Percentiles rank a stretch among this genome's conserved stretches.
Conservation (phyloP, 2,797 vertebrate species). For the Silurus aristotelis region DNA sequence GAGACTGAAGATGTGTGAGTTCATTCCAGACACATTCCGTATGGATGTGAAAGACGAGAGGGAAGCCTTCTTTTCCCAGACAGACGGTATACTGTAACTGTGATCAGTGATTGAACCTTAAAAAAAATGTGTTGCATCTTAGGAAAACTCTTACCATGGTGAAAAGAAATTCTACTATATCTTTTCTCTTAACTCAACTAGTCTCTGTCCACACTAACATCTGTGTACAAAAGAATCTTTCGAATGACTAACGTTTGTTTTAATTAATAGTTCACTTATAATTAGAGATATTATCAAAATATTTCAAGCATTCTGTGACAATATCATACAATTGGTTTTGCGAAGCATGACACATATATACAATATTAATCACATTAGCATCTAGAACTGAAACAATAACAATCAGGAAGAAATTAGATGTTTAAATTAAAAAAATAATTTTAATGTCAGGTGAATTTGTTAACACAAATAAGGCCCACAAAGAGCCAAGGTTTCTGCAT, state of each 20-base stretch:
- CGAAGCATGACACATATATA: neutral
- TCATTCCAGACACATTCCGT: slow-evolving; percentile 84
- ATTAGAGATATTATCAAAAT: no score
- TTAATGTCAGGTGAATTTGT: slow-evolving; percentile 3
- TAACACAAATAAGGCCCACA: neutral
- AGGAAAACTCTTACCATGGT: neutral
- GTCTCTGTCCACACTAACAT: neutral
- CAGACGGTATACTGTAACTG: slow-evolving; percentile 72
- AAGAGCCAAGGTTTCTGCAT: neutral
- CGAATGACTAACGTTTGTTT: neutral
- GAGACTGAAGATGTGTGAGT: slow-evolving; percentile 82
- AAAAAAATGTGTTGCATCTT: neutral
- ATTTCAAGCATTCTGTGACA: neutral
- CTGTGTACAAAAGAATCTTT: neutral
- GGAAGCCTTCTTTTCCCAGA: slow-evolving; percentile 80
- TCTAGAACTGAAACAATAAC: neutral
- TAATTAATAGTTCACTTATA: neutral
- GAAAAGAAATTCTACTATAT: neutral
- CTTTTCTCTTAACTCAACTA: neutral
- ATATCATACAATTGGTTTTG: neutral
- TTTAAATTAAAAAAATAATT: neutral
- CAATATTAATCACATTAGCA: neutral
- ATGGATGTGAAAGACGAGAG: slow-evolving; percentile 82
- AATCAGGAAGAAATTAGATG: neutral
- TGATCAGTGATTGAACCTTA: neutral